Conservation (phyloP, 2,113 vertebrate genomes). For the Rhegmatorhina hoffmannsi region DNA sequence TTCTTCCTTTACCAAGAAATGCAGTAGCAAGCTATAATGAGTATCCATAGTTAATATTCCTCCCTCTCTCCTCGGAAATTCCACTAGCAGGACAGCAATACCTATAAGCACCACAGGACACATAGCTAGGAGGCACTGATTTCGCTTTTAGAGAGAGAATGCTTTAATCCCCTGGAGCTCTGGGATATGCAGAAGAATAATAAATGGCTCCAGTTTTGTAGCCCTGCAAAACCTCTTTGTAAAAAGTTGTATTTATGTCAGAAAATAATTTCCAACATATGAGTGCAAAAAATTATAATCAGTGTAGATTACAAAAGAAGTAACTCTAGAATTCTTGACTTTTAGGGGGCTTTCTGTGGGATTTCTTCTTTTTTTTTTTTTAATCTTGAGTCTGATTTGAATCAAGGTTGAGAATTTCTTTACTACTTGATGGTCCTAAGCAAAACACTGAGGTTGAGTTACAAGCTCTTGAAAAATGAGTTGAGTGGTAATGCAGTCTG, state of each 20-base stretch:
- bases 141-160: not conserved
- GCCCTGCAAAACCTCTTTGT: not conserved
- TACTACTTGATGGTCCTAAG: not conserved
- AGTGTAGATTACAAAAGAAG: not conserved
- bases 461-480: not conserved
- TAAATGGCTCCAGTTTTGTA: not conserved
- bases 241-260: not conserved
- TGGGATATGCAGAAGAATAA: not conserved
- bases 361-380: not conserved
- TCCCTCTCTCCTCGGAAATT: not conserved
- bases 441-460: not conserved
- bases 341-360: not conserved
- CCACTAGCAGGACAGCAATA: not conserved
- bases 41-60: not conserved
- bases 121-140: not conserved
- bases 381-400: not conserved
- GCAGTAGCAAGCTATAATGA: not conserved
- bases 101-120: not conserved
- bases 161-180: not conserved
- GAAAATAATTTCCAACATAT: not conserved
- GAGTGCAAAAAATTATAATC: not conserved
- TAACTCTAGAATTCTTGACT: not conserved
- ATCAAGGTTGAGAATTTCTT: not conserved
- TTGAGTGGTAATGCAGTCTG: not conserved
- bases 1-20: not conserved